phyloP scores from a whole-genome alignment of 2,113 vertebrate genomes.

The Dasyornis broadbenti region DNA sequence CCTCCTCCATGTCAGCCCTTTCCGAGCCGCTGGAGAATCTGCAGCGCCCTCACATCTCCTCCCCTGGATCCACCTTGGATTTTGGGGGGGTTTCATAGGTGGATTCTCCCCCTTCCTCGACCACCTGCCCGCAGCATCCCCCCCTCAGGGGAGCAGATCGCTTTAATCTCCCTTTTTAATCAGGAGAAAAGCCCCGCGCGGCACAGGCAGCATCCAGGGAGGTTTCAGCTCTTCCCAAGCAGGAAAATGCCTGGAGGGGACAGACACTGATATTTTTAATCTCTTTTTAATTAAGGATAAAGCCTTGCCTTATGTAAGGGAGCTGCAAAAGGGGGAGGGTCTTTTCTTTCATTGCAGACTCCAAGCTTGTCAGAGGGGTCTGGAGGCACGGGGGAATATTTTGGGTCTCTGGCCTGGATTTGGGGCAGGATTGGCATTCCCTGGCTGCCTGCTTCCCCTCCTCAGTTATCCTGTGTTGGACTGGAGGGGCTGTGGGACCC shows the following conservation, averaged over 20 bases:
- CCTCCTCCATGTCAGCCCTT: background rate
- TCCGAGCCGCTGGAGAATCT: background rate
- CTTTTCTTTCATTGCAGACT: background rate
- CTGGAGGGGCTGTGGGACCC: background rate
- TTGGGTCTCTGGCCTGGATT: background rate
- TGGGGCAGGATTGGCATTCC: background rate
- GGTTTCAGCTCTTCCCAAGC: constrained; percentile 48
- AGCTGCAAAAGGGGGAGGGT: background rate
- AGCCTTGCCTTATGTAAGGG: constrained; percentile 51
- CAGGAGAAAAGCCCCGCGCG: background rate
- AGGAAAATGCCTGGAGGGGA: constrained; percentile 31
- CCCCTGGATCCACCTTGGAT: background rate
- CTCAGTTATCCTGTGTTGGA: background rate
- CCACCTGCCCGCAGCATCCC: background rate
- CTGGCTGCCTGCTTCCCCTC: background rate
- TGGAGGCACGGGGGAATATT: background rate
- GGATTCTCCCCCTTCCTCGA: fast-evolving
- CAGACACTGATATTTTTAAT: constrained; percentile 67
- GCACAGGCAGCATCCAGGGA: background rate
- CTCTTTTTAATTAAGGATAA: constrained; percentile 79
- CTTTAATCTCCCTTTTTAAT: constrained; percentile 45
- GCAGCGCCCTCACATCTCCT: background rate
- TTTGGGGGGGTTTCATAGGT: background rate
- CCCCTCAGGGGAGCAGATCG: background rate
- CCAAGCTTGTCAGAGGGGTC: background rate